Percentiles rank a stretch among this genome's conserved stretches.
These are phyloP conservation scores for Platynereis dumerilii DNA, from an alignment of 2,888 invertebrate species.

Conservation along the genomic window DNA sequence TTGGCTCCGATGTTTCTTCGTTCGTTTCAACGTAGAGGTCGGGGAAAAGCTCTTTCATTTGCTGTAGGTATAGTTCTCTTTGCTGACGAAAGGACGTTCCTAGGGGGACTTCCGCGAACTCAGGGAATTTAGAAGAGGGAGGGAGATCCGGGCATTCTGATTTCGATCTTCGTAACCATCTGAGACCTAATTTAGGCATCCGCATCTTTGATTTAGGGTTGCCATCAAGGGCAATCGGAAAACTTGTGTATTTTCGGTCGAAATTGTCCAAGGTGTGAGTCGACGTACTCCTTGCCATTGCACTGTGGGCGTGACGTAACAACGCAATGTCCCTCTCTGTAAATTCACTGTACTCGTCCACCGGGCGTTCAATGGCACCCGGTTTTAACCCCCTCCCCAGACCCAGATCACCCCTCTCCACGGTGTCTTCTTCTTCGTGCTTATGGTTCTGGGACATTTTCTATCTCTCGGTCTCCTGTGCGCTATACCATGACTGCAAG, in stretches of 20 bases:
- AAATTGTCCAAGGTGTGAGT: too few species aligned
- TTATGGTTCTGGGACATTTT: too few species aligned
- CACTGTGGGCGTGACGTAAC: not conserved
- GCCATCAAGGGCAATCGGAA: too few species aligned
- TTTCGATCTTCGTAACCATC: not conserved
- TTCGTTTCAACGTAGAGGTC: too few species aligned
- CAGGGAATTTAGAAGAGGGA: not conserved
- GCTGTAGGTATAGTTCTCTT: slow-evolving; percentile 46
- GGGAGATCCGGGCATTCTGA: not conserved
- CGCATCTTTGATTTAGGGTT: not conserved
- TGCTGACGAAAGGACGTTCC: slow-evolving; percentile 52
- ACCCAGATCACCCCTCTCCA: slow-evolving; percentile 23
- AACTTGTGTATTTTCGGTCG: too few species aligned
- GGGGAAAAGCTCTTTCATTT: slow-evolving; percentile 33
- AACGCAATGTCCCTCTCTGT: not conserved
- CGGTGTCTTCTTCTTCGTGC: too few species aligned
- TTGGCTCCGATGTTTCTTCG: too few species aligned
- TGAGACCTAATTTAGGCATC: not conserved
- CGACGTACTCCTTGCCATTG: not conserved
- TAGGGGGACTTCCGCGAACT: slow-evolving; percentile 35
- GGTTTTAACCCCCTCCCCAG: slow-evolving; percentile 33
- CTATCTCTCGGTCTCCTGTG: too few species aligned
- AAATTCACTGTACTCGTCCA: not conserved
- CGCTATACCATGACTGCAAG: too few species aligned
- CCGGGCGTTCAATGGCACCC: slow-evolving; percentile 17